Base-by-base conservation (phyloP, 2,113 vertebrate species). In the Martes martes region DNA sequence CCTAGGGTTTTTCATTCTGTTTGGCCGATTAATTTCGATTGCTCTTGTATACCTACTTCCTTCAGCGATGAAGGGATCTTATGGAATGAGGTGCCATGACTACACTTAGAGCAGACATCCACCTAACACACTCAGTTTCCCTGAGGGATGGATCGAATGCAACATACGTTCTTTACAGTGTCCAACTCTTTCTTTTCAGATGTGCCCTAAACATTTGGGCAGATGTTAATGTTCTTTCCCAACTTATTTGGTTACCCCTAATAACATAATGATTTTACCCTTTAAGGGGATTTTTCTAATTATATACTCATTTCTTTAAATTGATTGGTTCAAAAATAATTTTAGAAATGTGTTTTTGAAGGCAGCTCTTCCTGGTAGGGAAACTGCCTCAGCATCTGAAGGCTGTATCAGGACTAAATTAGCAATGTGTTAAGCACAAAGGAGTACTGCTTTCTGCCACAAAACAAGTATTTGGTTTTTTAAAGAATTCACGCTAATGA, bases 331-430 rank as follows among this genome's bases (percentile, higher is more conserved):
- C 65, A 95, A 79, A 85, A 88, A 88, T 14, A 69, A 81, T 36
- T 86, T 94, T 94, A 73, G 36, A 94, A 95, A 95, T 79, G 11
- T 39, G 33, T 81, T 79, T 96, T 89, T 83, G 45, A 96, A 95
- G 67, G 67, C 8, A 94, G n/a, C 5, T 59, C 33, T 57, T 94
- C 23, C 85, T 78, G 28, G 52, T n/a, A 65, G 67, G 88, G 24
- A 67, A 93, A 79, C 11, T 24, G 23, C 63, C 26, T 11, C 1
- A 47, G 39, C 65, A 28, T 61, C 50, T 47, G 47, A 69, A 94
- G 42, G 67, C 82, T 45, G 24, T 36, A 42, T 78, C 28, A 76
- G 26, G 47, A 61, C 55, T 88, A 95, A 52, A 90, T 81, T 18
- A 84, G 81, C 71, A 86, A 86, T 71, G 31, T 61, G 61, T 83